These are phyloP conservation scores for Melieria omissa DNA, from an alignment of 2,888 invertebrate species.

Conservation along the genomic window DNA sequence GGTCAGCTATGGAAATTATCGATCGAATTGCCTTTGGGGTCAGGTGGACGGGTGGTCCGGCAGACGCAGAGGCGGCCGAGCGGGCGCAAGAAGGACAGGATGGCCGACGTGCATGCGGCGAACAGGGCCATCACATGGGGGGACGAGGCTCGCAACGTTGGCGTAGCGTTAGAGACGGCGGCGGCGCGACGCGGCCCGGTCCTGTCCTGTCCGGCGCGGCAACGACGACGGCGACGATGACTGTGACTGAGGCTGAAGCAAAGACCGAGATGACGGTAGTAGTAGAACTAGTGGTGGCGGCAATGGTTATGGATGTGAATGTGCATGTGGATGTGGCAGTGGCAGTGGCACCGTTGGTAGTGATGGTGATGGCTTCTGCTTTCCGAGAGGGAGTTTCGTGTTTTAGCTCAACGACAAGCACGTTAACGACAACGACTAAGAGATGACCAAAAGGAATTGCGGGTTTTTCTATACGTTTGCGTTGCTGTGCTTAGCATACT, in stretches of 20 bases:
- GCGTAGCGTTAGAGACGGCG: constrained; percentile 30
- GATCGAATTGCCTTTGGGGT: constrained; percentile 65
- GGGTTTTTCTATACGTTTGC: constrained; percentile 55
- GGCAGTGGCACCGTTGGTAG: constrained; percentile 15
- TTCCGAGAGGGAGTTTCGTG: constrained; percentile 46
- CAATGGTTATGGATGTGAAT: no score
- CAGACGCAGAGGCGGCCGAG: constrained; percentile 49
- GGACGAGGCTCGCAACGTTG: constrained; percentile 25
- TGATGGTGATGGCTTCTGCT: constrained; percentile 15
- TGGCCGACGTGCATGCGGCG: constrained; percentile 5
- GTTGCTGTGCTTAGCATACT: constrained; percentile 51
- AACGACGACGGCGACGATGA: no score
- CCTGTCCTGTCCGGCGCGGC: no score
- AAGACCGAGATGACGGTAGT: constrained; percentile 7
- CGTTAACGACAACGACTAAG: constrained; percentile 57
- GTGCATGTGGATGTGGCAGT: no score
- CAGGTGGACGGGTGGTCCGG: constrained; percentile 59
- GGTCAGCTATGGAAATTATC: constrained; percentile 67
- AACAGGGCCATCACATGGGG: not conserved
- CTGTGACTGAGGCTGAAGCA: no score
- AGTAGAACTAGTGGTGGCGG: constrained; percentile 39
- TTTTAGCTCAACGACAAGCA: constrained; percentile 61
- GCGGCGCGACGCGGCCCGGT: no score
- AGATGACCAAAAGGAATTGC: constrained; percentile 63
- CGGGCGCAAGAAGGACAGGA: not conserved